These are phyloP conservation scores for Drosophila subobscura DNA, from an alignment of 1,140 invertebrate species.

Conservation along the genomic window DNA sequence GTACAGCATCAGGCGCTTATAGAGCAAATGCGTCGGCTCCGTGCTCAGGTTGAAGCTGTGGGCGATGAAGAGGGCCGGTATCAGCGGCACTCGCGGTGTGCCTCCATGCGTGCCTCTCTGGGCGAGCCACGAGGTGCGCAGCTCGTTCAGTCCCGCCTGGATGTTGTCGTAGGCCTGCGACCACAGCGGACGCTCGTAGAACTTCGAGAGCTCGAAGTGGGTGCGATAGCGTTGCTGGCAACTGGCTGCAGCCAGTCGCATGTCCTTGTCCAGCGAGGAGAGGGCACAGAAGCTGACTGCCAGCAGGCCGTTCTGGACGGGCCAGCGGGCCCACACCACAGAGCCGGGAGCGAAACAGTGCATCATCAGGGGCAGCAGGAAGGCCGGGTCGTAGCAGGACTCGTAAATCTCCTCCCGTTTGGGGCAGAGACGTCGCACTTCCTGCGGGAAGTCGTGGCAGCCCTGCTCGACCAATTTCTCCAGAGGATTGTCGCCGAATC, in stretches of 20 bases:
- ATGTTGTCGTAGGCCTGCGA: slow-evolving; percentile 84
- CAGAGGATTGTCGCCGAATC: slow-evolving; percentile 65
- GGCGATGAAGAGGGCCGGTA: slow-evolving; percentile 88
- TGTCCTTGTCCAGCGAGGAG: slow-evolving; percentile 85
- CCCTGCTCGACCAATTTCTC: slow-evolving; percentile 67
- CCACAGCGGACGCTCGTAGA: slow-evolving; percentile 84
- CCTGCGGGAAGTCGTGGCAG: slow-evolving; percentile 30
- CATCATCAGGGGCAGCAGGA: slow-evolving; percentile 88
- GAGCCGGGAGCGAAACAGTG: slow-evolving; percentile 85
- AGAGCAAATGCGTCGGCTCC: slow-evolving; percentile 86
- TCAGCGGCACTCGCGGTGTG: slow-evolving; percentile 85
- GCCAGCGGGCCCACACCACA: slow-evolving; percentile 86
- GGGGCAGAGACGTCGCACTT: slow-evolving; percentile 65
- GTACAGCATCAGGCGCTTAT: slow-evolving; percentile 86
- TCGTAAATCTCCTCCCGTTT: slow-evolving; percentile 67
- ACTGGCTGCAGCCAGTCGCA: slow-evolving; percentile 86
- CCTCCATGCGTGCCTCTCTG: slow-evolving; percentile 72
- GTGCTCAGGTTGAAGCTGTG: slow-evolving; percentile 86
- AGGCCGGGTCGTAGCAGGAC: slow-evolving; percentile 88
- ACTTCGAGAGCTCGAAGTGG: slow-evolving; percentile 80
- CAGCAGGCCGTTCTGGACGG: slow-evolving; percentile 87
- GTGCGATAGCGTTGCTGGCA: slow-evolving; percentile 86
- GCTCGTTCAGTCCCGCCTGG: slow-evolving; percentile 84
- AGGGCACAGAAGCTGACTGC: slow-evolving; percentile 86
- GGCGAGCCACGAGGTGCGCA: slow-evolving; percentile 69